phyloP scores from a whole-genome alignment of 2,888 invertebrate species.

The Tromatobia lineatoria region DNA sequence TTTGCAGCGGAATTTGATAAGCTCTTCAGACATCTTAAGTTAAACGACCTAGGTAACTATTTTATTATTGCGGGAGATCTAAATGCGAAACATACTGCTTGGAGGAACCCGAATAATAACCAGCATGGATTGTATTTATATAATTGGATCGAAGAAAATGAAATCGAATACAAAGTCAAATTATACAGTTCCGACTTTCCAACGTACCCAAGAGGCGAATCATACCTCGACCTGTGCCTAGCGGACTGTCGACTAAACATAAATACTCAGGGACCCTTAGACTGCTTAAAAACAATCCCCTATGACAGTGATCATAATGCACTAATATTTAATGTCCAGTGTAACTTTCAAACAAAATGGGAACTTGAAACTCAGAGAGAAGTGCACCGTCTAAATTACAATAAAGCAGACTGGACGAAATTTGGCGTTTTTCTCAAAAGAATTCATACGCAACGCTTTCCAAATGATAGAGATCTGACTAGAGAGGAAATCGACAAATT shows the following conservation, averaged over 20 bases:
- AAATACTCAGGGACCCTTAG: not conserved
- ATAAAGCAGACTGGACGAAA: conserved; percentile 18
- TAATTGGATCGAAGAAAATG: not conserved
- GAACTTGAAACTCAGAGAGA: conserved; percentile 19
- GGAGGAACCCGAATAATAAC: conserved; percentile 8
- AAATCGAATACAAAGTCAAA: conserved; percentile 30
- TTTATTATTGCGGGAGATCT: conserved; percentile 37
- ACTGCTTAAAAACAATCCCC: not conserved
- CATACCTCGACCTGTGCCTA: conserved; percentile 24
- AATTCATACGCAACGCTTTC: not conserved
- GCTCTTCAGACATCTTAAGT: not conserved
- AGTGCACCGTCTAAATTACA: conserved; percentile 12
- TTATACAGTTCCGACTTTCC: conserved; percentile 39
- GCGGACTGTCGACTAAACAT: conserved; percentile 18
- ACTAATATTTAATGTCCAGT: not conserved
- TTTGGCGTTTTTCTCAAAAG: not conserved
- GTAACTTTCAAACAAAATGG: not conserved
- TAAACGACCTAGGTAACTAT: not conserved
- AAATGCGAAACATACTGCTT: not conserved
- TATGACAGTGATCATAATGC: conserved; percentile 37
- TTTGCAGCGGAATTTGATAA: not conserved
- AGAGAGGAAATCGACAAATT: conserved; percentile 2
- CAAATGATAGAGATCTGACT: not conserved
- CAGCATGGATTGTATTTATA: not conserved
- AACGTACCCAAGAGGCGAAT: conserved; percentile 16